These are phyloP conservation scores for Aproaerema taeniolella DNA, from an alignment of 2,888 invertebrate species.

Conservation along the genomic window DNA sequence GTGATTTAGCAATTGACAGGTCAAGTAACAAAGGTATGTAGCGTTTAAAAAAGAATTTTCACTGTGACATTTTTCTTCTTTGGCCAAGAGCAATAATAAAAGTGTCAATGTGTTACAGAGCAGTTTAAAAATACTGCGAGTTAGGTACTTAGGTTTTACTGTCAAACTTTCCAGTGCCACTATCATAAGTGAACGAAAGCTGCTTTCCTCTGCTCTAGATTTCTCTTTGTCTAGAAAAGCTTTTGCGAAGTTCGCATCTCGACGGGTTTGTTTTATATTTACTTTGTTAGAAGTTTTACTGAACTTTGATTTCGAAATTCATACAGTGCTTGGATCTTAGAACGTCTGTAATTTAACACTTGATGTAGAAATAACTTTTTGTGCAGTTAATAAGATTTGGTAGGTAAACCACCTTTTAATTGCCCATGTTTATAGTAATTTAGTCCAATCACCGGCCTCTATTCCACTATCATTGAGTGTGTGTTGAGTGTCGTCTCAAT, in stretches of 20 bases:
- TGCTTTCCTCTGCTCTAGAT: slow-evolving; percentile 15
- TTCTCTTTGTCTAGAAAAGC: slow-evolving; percentile 18
- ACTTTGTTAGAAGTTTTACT: not conserved
- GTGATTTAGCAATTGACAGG: no score
- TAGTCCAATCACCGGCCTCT: not conserved
- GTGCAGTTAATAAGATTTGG: no score
- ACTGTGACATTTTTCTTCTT: no score
- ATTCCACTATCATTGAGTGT: not conserved
- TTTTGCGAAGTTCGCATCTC: slow-evolving; percentile 15
- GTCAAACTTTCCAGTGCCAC: slow-evolving; percentile 14
- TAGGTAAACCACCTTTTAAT: not conserved
- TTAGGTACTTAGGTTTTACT: slow-evolving; percentile 8
- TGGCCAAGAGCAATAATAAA: no score
- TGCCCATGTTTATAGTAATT: not conserved
- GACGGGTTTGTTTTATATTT: slow-evolving; percentile 10
- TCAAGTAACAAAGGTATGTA: no score
- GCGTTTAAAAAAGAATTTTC: no score
- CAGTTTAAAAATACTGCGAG: not conserved
- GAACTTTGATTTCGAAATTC: slow-evolving; percentile 6
- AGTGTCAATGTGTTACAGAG: slow-evolving; percentile 1
- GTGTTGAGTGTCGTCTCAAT: not conserved
- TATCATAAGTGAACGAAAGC: slow-evolving; percentile 17
- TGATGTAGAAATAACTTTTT: not conserved
- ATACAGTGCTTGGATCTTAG: not conserved
- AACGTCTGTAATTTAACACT: not conserved